Conservation (phyloP, 2,113 vertebrate genomes). For the Oncorhynchus tshawytscha region DNA sequence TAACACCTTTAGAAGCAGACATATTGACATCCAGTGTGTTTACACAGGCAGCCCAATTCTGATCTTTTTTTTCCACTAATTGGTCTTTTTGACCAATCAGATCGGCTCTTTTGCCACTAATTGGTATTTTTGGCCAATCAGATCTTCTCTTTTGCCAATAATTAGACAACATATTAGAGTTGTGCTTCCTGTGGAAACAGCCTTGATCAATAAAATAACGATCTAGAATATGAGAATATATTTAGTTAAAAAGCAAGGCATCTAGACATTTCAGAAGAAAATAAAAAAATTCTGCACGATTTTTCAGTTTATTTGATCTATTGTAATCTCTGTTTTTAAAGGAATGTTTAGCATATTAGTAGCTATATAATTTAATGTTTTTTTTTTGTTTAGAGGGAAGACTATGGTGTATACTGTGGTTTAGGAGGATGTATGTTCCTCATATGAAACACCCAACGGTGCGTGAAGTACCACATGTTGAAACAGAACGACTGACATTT, state of each 20-base stretch:
- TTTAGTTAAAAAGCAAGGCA: conserved; percentile 76
- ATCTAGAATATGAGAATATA: conserved; percentile 37
- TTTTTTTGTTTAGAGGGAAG: conserved; percentile 10
- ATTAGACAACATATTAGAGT: too few species aligned
- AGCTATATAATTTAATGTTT: conserved; percentile 31
- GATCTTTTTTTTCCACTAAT: too few species aligned
- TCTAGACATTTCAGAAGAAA: conserved; percentile 92
- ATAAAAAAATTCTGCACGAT: conserved; percentile 85
- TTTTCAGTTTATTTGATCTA: conserved; percentile 55
- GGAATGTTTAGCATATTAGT: not conserved
- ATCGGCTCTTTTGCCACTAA: too few species aligned
- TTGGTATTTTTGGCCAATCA: too few species aligned
- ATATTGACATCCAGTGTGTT: not conserved
- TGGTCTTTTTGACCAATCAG: too few species aligned
- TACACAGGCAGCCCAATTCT: too few species aligned
- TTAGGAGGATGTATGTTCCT: conserved; percentile 27
- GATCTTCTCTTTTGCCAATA: too few species aligned
- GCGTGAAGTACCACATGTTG: too few species aligned
- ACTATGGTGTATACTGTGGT: conserved; percentile 18
- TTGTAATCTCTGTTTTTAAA: conserved; percentile 26
- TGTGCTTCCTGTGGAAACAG: too few species aligned
- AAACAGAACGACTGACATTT: conserved; percentile 4
- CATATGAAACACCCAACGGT: conserved; percentile 3
- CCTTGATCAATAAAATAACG: not conserved
- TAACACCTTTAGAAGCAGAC: not conserved